Percentiles rank a stretch among this genome's conserved stretches.
phyloP scores from a whole-genome alignment of 2,113 vertebrate species.

The Steatornis caripensis region DNA sequence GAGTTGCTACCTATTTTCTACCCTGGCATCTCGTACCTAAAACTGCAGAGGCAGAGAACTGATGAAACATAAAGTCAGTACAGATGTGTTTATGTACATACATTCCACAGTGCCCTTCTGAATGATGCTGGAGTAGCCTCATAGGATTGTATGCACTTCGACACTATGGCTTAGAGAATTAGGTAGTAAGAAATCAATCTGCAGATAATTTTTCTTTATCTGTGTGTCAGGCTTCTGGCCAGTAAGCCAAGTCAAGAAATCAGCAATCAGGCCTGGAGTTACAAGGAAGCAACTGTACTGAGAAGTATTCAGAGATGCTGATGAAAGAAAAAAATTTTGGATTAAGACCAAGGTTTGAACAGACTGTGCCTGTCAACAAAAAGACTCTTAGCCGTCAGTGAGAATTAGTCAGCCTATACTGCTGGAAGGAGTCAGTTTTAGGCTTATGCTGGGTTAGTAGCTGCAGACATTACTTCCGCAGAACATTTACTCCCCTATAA shows the following conservation, averaged over 20 bases:
- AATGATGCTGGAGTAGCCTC: neutral
- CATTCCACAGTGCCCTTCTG: neutral
- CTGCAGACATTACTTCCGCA: neutral
- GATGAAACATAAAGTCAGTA: neutral
- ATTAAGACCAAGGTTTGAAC: conserved; percentile 13
- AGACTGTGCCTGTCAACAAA: neutral
- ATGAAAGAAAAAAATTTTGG: neutral
- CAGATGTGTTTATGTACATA: neutral
- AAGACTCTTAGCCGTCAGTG: neutral
- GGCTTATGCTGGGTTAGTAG: neutral
- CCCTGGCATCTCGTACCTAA: neutral
- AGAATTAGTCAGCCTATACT: neutral
- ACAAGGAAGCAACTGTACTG: conserved; percentile 4
- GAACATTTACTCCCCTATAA: neutral
- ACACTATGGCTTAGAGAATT: neutral
- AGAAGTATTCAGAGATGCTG: neutral
- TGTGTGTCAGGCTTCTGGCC: neutral
- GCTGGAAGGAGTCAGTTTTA: neutral
- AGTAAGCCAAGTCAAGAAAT: neutral
- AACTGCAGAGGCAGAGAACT: neutral
- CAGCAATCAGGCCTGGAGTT: neutral
- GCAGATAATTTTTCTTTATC: neutral
- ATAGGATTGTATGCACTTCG: neutral
- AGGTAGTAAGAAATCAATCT: neutral
- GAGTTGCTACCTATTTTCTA: neutral